Evolutionary conservation across 2,888 invertebrate species (phyloP).

Genomic region (Dynastes hyllus): DNA sequence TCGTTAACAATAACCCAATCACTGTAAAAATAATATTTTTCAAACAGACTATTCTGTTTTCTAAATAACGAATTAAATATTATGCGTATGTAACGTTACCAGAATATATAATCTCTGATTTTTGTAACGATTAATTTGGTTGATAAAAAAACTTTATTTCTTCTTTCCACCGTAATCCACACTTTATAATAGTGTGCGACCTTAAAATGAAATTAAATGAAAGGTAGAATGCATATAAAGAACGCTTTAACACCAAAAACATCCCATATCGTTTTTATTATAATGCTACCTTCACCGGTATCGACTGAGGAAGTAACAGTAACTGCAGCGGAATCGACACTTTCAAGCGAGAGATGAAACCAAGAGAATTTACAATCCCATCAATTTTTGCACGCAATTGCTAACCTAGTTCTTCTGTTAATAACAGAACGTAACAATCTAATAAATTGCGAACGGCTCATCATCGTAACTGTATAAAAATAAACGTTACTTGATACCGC

Average conservation of each 20-base stretch:
- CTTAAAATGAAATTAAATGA: background rate
- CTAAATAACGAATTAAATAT: too few species aligned
- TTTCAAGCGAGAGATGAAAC: slow-evolving; percentile 6
- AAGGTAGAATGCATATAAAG: background rate
- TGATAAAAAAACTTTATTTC: too few species aligned
- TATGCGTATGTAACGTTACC: too few species aligned
- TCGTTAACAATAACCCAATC: too few species aligned
- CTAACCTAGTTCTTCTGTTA: slow-evolving; percentile 23
- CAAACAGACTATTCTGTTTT: too few species aligned
- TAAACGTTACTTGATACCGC: slow-evolving; percentile 25
- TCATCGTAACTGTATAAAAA: slow-evolving; percentile 26
- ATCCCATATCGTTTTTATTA: too few species aligned
- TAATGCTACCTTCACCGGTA: background rate
- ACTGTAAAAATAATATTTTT: too few species aligned
- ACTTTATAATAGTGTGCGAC: background rate
- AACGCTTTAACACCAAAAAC: background rate
- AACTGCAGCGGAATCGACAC: background rate
- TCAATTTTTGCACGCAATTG: slow-evolving; percentile 32
- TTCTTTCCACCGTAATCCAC: background rate
- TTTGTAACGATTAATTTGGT: too few species aligned
- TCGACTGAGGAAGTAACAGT: slow-evolving; percentile 18
- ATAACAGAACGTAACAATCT: background rate
- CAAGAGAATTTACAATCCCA: slow-evolving; percentile 11
- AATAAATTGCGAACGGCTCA: background rate
- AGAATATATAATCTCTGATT: too few species aligned